Base-by-base conservation (phyloP, 2,797 vertebrate genomes). In the Rhadinocentrus ornatus region DNA sequence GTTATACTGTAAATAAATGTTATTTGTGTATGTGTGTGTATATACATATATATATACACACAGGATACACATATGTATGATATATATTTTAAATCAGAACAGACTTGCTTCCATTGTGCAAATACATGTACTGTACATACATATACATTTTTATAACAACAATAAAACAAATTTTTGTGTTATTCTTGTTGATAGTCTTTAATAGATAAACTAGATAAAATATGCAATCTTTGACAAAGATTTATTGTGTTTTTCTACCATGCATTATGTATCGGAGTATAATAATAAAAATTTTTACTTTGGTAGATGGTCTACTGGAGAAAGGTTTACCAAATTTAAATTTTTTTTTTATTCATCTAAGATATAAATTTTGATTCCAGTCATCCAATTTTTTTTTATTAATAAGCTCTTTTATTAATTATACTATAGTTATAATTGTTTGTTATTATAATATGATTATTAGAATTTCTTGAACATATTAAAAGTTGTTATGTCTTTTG, bases 341-440 rank as follows among this genome's bases (percentile, higher is more conserved):
- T 22, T 27, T 69, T 58, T 76, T 53, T 24, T 37, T 29, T 24
- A 53, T 54, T 54, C 16, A 9, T 1, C 26, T 46, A n/a, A n/a
- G 44, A 10, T n/a, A 48, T n/a, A 3, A n/a, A 48, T 48, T 48
- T 48, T n/a, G 44, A 48, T 7, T 48, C 7, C 20, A n/a, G 20
- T 48, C 20, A 48, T 8, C 44, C 44, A 3, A 48, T 10, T 48
- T 22, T 41, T n/a, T n/a, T 24, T 5, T 11, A 11, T 50, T 12
- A 24, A 50, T 24, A n/a, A 10, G 7, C 7, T 48, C 3, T 44
- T 50, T 50, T 50, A 50, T 11, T 13, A 5, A 22, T 22, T 20
- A 2, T 48, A n/a, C 22, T 48, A 18, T n/a, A 10, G 22, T 48
- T 48, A 9, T 48, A 48, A 48, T 48, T 3, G 8, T 9, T 48